phyloP scores from a whole-genome alignment of 1,140 invertebrate species.

The Anthonomus grandis region DNA sequence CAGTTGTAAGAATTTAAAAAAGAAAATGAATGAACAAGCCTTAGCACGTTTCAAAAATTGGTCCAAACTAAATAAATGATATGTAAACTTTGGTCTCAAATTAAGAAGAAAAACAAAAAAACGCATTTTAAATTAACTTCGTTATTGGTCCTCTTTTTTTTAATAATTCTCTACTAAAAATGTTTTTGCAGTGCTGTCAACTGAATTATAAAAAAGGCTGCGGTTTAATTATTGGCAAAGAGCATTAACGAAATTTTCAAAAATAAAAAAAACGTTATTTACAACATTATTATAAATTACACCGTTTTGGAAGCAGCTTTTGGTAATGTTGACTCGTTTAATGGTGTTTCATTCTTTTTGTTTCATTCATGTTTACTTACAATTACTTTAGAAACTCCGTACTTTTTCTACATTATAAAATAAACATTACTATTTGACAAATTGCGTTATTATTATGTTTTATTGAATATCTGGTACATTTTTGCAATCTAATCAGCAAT shows the following conservation, averaged over 20 bases:
- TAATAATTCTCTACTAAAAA: slow-evolving; percentile 24
- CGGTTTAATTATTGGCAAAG: slow-evolving; percentile 44
- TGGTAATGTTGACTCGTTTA: slow-evolving; percentile 28
- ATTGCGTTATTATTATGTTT: too few species aligned
- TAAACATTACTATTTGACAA: too few species aligned
- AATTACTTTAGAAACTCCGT: slow-evolving; percentile 40
- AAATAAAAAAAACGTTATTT: slow-evolving; percentile 19
- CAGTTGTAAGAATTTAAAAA: slow-evolving; percentile 17
- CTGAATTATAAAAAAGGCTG: slow-evolving; percentile 13
- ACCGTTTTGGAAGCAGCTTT: slow-evolving; percentile 40
- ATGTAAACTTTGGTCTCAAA: slow-evolving; percentile 41
- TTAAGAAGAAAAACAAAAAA: slow-evolving; percentile 18
- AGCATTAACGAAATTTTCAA: slow-evolving; percentile 38
- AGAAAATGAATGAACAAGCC: slow-evolving; percentile 9
- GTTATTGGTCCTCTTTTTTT: slow-evolving; percentile 32
- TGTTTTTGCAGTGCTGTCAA: background rate
- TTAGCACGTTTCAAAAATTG: slow-evolving; percentile 28
- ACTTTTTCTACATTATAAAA: too few species aligned
- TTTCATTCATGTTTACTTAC: slow-evolving; percentile 29
- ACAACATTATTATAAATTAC: slow-evolving; percentile 25
- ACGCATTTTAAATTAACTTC: slow-evolving; percentile 17
- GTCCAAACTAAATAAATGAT: slow-evolving; percentile 40
- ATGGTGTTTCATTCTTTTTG: slow-evolving; percentile 35
- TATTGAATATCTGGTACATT: too few species aligned
- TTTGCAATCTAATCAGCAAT: too few species aligned